phyloP scores from a whole-genome alignment of 2,113 vertebrate genomes.

The Indri indri region DNA sequence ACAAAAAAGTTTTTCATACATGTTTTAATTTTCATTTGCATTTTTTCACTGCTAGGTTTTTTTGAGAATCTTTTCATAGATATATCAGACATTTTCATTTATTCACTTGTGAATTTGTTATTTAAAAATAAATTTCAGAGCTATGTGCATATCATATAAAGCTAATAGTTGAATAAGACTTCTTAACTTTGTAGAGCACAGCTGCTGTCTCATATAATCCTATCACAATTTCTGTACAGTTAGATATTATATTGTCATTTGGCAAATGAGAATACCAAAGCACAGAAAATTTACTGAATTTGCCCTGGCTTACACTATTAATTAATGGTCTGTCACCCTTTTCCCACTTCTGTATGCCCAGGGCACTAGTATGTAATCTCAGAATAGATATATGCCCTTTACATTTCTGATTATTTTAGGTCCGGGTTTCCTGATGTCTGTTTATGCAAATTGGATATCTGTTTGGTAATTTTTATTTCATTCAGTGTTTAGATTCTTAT shows the following conservation, averaged over 20 bases:
- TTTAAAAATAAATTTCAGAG: not conserved
- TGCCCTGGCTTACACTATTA: not conserved
- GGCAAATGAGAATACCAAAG: not conserved
- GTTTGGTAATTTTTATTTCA: not conserved
- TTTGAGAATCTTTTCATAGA: not conserved
- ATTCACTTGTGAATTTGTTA: not conserved
- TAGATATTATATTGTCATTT: not conserved
- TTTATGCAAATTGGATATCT: not conserved
- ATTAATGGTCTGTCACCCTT: not conserved
- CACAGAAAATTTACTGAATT: not conserved
- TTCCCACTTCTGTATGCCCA: not conserved
- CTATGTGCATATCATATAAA: not conserved
- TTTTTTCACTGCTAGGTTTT: not conserved
- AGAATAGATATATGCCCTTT: not conserved
- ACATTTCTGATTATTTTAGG: not conserved
- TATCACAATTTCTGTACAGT: not conserved
- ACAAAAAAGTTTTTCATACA: not conserved
- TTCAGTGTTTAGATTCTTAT: not conserved
- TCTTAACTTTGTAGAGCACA: not conserved
- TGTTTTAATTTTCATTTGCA: not conserved
- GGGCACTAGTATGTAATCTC: not conserved
- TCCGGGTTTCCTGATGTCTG: not conserved
- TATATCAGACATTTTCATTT: not conserved
- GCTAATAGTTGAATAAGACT: not conserved
- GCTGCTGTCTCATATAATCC: not conserved